Conservation (phyloP, 2,888 invertebrate genomes). For the Hybos culiciformis region DNA sequence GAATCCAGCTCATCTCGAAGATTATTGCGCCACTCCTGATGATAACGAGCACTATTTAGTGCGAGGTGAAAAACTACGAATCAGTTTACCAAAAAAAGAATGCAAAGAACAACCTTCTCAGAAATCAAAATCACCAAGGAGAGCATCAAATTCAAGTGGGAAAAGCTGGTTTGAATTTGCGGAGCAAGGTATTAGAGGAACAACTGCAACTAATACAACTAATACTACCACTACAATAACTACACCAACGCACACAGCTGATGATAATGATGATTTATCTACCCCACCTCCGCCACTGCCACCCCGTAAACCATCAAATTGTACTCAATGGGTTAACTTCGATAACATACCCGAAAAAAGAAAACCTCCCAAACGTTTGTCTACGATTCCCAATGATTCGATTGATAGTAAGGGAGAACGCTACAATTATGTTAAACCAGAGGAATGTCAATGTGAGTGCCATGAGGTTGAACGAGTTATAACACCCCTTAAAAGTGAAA, state of each 20-base stretch:
- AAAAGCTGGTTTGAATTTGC: slow-evolving; percentile 50
- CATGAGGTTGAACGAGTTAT: slow-evolving; percentile 44
- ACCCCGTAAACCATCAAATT: slow-evolving; percentile 25
- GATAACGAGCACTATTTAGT: slow-evolving; percentile 17
- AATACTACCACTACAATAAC: slow-evolving; percentile 21
- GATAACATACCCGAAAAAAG: slow-evolving; percentile 73
- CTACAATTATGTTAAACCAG: slow-evolving; percentile 72
- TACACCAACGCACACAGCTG: slow-evolving; percentile 1
- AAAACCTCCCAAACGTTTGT: slow-evolving; percentile 69
- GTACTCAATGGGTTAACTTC: slow-evolving; percentile 66
- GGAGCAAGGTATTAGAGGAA: slow-evolving; percentile 41
- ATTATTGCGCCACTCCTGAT: slow-evolving; percentile 44
- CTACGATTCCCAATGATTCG: slow-evolving; percentile 52
- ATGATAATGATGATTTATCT: slow-evolving; percentile 25
- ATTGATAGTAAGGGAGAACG: slow-evolving; percentile 27
- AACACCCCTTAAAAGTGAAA: slow-evolving; percentile 23
- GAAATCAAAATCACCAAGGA: slow-evolving; percentile 40
- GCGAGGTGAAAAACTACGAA: slow-evolving; percentile 50
- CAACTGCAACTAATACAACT: slow-evolving; percentile 29
- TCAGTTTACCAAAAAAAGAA: slow-evolving; percentile 51
- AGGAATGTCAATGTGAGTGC: slow-evolving; percentile 78
- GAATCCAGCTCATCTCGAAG: slow-evolving; percentile 55
- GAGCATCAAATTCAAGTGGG: slow-evolving; percentile 36
- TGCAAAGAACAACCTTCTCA: slow-evolving; percentile 24
- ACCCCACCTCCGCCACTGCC: slow-evolving; percentile 36